phyloP scores from a whole-genome alignment of 2,113 vertebrate genomes.

The Leptocoma aspasia region DNA sequence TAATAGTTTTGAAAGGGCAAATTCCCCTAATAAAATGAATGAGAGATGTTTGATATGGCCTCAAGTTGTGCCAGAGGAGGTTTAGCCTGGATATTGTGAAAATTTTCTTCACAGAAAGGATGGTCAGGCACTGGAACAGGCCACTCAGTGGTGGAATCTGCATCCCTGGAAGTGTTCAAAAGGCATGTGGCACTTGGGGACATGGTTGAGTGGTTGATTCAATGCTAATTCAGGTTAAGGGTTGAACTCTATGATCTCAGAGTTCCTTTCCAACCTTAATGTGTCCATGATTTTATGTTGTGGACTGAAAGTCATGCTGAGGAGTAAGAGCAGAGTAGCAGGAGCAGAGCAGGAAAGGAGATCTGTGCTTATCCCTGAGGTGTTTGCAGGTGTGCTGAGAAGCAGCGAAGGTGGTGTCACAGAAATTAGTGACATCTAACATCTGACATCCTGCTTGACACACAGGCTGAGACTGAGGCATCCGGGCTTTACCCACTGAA shows the following conservation, averaged over 20 bases:
- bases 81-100: background rate
- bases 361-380: background rate
- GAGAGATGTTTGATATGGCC: background rate
- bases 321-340: background rate
- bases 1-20: background rate
- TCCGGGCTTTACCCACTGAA: background rate
- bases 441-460: background rate
- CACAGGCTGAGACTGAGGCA: background rate
- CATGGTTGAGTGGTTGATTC: background rate
- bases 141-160: too few species aligned
- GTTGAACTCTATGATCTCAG: background rate
- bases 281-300: background rate
- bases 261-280: too few species aligned
- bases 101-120: background rate
- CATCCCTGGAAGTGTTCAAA: background rate
- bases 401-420: fast-evolving
- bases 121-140: background rate
- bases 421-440: background rate
- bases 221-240: background rate
- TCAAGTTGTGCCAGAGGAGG: background rate
- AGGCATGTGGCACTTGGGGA: background rate
- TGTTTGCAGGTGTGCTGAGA: background rate
- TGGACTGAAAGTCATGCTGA: background rate
- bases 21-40: background rate
- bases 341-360: background rate